phyloP scores from a whole-genome alignment of 2,797 vertebrate species.

The Phrynocephalus guinanensis region DNA sequence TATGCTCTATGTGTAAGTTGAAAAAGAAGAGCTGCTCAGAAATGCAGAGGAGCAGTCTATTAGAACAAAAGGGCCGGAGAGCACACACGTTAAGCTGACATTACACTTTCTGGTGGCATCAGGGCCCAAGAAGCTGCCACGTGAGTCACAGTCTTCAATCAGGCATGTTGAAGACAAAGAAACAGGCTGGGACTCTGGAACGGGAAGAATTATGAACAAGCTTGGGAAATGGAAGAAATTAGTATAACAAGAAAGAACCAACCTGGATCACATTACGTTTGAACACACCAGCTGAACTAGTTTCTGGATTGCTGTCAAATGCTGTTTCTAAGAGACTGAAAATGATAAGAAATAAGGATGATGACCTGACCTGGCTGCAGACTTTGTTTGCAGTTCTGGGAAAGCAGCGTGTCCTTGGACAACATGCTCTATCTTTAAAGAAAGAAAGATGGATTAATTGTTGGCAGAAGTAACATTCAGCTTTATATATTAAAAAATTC shows the following conservation, averaged over 20 bases:
- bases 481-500: slow-evolving; percentile 11
- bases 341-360: slow-evolving; percentile 34
- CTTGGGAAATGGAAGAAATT: slow-evolving; percentile 11
- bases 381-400: slow-evolving; percentile 84
- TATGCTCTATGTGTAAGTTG: background rate
- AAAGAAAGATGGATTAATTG: slow-evolving; percentile 45
- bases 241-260: slow-evolving; percentile 8
- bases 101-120: background rate
- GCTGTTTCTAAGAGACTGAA: background rate
- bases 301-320: slow-evolving; percentile 16
- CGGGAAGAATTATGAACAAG: slow-evolving; percentile 1
- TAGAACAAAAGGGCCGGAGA: background rate
- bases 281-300: slow-evolving; percentile 20
- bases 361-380: slow-evolving; percentile 85
- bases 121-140: background rate
- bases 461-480: background rate
- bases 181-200: slow-evolving; percentile 37
- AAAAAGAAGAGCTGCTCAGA: background rate
- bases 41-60: background rate
- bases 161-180: slow-evolving; percentile 3
- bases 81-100: background rate
- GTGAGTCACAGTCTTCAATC: background rate
- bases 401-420: slow-evolving; percentile 88
- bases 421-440: slow-evolving; percentile 90
- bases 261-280: background rate